Percentiles rank a stretch among this genome's conserved stretches.
Evolutionary conservation across 2,888 invertebrate species (phyloP).

Genomic region (Pristionchus mayeri): DNA sequence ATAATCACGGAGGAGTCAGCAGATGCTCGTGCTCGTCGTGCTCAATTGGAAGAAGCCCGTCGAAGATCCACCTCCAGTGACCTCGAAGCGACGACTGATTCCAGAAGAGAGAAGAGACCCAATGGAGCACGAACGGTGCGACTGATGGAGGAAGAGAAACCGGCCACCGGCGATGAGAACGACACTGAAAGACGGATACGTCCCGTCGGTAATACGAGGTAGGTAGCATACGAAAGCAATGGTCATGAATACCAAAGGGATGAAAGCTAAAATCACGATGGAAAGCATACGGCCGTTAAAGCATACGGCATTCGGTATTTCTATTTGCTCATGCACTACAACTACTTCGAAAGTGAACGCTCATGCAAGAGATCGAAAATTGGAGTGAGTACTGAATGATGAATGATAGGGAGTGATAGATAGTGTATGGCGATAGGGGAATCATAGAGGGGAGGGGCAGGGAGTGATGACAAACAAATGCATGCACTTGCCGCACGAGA

Average conservation of each 20-base stretch:
- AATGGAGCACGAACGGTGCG: slow-evolving; percentile 8
- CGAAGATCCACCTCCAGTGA: not conserved
- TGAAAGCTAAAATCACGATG: no score
- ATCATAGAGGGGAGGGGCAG: not conserved
- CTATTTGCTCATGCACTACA: slow-evolving; percentile 1
- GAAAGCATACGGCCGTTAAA: no score
- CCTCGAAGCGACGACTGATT: slow-evolving; percentile 15
- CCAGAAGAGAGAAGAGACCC: not conserved
- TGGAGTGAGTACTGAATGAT: not conserved
- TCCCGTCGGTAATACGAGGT: not conserved
- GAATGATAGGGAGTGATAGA: slow-evolving; percentile 19
- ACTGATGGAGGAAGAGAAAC: not conserved
- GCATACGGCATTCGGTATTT: not conserved
- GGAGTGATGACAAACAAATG: slow-evolving; percentile 15
- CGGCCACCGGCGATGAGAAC: no score
- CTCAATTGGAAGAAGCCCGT: slow-evolving; percentile 14
- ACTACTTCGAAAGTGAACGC: not conserved
- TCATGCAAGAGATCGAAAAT: slow-evolving; percentile 25
- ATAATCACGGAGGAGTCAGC: slow-evolving; percentile 48
- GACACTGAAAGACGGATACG: slow-evolving; percentile 23
- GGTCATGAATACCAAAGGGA: no score
- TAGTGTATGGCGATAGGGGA: slow-evolving; percentile 7
- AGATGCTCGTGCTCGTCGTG: slow-evolving; percentile 18
- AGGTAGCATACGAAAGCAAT: not conserved
- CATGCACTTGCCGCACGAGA: not conserved